Evolutionary conservation across 2,797 vertebrate species (phyloP), one percentile per base, ranked within the genome.

Genomic region (Alauda arvensis): DNA sequence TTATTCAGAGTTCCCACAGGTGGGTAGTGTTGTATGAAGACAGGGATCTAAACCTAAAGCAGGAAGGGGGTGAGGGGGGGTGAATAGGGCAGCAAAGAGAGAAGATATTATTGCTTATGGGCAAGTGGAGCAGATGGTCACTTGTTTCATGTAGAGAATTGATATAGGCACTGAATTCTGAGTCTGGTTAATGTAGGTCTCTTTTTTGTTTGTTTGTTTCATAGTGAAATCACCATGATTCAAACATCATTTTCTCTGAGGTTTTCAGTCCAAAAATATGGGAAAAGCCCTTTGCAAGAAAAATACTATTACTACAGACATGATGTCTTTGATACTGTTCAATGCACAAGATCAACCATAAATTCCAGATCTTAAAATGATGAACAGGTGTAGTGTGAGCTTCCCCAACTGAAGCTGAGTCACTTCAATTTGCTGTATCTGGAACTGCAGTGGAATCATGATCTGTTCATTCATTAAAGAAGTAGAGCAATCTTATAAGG

Each of bases 41-140:
- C 13, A 79, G 60, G 43, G 37, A 67, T 61, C 57, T 69, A 63
- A 77, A 86, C 31, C 9, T 56, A 51, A 68, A 75, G 28, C 8
- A 3, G 29, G 21, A 8, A 20, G 1, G 1, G 2, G 10, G 6
- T 0, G 3, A 33, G 7, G 13, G 14, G 17, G 17, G 3, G 28
- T 24, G 77, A 70, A 66, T 4, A 31, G 7, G 14, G 23, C 18
- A 12, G 19, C 19, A 57, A 6, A 14, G 46, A 43, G 78, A 75
- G 28, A 67, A 39, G 18, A 34, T 52, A 26, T 6, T n/a, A 48
- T 59, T 85, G 21, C 16, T 74, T 74, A 16, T 26, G 68, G 56
- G 42, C 12, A 82, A 57, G 8, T 29, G 42, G 42, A 82, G 37
- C 37, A 70, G 48, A 83, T 71, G 26, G 28, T 70, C 34, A 49